These are phyloP conservation scores for Elaeidobius kamerunicus DNA, from an alignment of 2,888 invertebrate genomes.

Conservation along the genomic window DNA sequence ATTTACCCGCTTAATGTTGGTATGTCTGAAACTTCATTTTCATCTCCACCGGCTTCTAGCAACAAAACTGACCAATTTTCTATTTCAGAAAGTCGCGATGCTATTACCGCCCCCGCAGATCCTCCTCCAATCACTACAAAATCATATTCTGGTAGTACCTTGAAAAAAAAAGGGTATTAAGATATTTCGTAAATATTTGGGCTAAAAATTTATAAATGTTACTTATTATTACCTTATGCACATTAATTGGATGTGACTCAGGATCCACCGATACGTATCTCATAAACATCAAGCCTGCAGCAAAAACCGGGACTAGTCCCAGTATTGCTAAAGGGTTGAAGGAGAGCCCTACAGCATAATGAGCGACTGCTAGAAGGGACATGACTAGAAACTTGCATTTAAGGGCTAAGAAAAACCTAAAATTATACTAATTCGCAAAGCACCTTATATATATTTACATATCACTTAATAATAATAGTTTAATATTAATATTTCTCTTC, in stretches of 20 bases:
- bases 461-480: background rate
- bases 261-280: conserved; percentile 80
- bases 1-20: conserved; percentile 70
- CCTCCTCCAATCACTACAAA: conserved; percentile 86
- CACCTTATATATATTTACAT: background rate
- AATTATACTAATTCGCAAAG: no score
- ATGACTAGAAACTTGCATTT: conserved; percentile 38
- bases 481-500: background rate
- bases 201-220: no score
- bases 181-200: no score
- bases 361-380: conserved; percentile 50
- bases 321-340: conserved; percentile 58
- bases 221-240: conserved; percentile 68
- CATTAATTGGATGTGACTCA: conserved; percentile 72
- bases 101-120: conserved; percentile 86
- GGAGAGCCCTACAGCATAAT: conserved; percentile 44
- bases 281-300: conserved; percentile 76
- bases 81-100: conserved; percentile 77
- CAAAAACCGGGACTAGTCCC: conserved; percentile 76
- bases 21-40: conserved; percentile 85
- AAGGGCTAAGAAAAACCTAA: background rate
- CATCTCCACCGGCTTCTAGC: conserved; percentile 84
- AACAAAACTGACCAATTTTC: conserved; percentile 80
- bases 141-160: conserved; percentile 78
- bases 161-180: no score